Base-by-base conservation (phyloP, 2,888 invertebrate genomes). In the Cancer borealis region DNA sequence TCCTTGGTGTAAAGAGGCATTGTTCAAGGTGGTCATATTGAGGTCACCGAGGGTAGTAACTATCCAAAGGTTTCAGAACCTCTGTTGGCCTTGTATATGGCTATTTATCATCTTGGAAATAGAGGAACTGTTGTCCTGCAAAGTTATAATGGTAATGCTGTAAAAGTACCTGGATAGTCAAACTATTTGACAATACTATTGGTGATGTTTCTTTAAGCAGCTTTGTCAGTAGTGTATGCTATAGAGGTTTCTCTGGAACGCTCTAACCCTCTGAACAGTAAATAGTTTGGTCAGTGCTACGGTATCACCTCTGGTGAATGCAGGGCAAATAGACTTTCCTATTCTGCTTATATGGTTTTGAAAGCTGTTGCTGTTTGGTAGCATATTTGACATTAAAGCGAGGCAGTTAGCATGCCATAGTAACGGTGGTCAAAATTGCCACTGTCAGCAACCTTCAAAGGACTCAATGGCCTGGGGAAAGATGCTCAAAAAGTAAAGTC, bases 371-470 rank as follows among this genome's bases (percentile, higher is more conserved):
- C 60, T 91, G 49, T 54, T 30, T 91, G 49, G 90, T 39, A 60
- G 60, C 49, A 60, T 46, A 49, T 54, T 54, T 54, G 60, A 54
- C 39, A 47, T 30, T 3, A 54, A 39, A 91, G 45, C 26, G n/a
- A 73, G 46, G 39, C 49, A 91, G 21, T 49, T 91, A 91, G 66
- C 90, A 54, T 90, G 90, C 21, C 49, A 60, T 89, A 49, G 46
- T 89, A 47, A 6, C 30, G 21, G 30, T 47, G 84, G 87, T 92
- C 54, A 92, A 87, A 92, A 88, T 93, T 49, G 39, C 39, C 54
- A 87, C 87, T 92, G 88, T 88, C 88, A 93, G 88, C 92, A 93
- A 60, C 88, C 47, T 45, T 93, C 88, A 93, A 66, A 89, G 91
- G 45, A 60, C 91, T 91, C 88, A 87, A 84, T 84, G 84, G 93